A percentile compares a stretch with the other conserved stretches of the same genome.
Conservation (phyloP, 2,888 invertebrate species). For the Drosophila borborema region DNA sequence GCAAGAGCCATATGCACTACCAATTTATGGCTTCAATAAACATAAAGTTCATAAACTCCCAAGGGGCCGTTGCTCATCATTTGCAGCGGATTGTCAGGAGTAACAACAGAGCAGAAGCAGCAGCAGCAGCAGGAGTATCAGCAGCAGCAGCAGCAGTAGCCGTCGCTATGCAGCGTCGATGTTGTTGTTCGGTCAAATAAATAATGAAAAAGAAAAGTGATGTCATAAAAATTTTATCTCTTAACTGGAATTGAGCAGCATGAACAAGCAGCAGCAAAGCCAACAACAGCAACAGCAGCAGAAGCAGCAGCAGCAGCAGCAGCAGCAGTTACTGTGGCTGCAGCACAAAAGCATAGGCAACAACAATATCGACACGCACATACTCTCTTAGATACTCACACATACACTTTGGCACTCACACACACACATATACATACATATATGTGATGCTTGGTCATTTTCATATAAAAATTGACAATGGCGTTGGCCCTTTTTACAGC, state of each 20-base stretch:
- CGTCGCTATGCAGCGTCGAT: conserved; percentile 24
- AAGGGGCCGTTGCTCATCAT: conserved; percentile 78
- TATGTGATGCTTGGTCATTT: conserved; percentile 59
- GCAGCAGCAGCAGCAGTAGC: conserved; percentile 16
- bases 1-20: conserved; percentile 67
- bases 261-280: conserved; percentile 55
- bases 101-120: conserved; percentile 37
- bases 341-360: conserved; percentile 28
- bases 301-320: conserved; percentile 13
- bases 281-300: conserved; percentile 28
- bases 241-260: conserved; percentile 80
- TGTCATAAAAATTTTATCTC: conserved; percentile 80
- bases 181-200: conserved; percentile 65
- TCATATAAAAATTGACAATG: conserved; percentile 67
- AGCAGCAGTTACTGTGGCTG: conserved; percentile 35
- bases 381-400: neutral
- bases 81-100: conserved; percentile 64
- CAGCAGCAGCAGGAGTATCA: conserved; percentile 16
- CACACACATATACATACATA: neutral
- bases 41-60: conserved; percentile 81
- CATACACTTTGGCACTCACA: conserved; percentile 9
- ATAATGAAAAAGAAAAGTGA: conserved; percentile 79
- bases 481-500: conserved; percentile 44
- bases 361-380: conserved; percentile 13
- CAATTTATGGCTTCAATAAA: conserved; percentile 81